Evolutionary conservation across 2,113 vertebrate genomes (phyloP), one percentile per base, ranked within the genome.

Genomic region (Myiagra hebetior): DNA sequence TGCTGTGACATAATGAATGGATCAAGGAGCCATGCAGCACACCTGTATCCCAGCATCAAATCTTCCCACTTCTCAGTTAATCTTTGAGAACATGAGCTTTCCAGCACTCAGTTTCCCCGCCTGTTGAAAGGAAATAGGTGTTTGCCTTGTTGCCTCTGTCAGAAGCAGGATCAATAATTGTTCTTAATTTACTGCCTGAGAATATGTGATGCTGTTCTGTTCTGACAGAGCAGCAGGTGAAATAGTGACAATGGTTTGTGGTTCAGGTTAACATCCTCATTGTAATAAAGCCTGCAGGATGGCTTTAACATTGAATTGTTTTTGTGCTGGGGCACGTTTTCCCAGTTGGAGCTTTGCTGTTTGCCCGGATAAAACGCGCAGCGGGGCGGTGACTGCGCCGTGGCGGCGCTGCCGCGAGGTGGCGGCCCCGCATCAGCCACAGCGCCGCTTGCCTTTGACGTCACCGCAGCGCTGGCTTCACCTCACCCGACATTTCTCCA

Each of bases 331-430:
- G 9, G 16, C 53, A 0, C 24, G 0, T 46, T 77, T 82, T 64
- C 11, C 30, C 30, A 1, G 5, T 0, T 3, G 4, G 13, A 22
- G 35, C 19, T n/a, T 17, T 28, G 67, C 3, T 12, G 22, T 33
- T 12, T 3, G 28, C 56, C 7, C 9, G 20, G n/a, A 0, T 17
- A 2, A 35, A 39, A 13, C 3, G 12, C 3, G 57, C 23, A 19
- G 11, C 1, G 15, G 26, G 44, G 21, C 68, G 52, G 19, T 39
- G 9, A 1, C 2, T 27, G 84, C 89, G 31, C 18, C 8, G n/a
- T 6, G 35, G 68, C 30, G 31, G 69, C 65, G 41, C 22, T 3
- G 49, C 96, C 97, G 82, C 92, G 44, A 94, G 97, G 75, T 92
- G 96, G 97, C 96, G 85, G 62, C 64, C 18, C 3, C 27, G 46